Evolutionary conservation across 2,888 invertebrate species (phyloP), one percentile per base, ranked within the genome.

Genomic region (Heliconius cydno): DNA sequence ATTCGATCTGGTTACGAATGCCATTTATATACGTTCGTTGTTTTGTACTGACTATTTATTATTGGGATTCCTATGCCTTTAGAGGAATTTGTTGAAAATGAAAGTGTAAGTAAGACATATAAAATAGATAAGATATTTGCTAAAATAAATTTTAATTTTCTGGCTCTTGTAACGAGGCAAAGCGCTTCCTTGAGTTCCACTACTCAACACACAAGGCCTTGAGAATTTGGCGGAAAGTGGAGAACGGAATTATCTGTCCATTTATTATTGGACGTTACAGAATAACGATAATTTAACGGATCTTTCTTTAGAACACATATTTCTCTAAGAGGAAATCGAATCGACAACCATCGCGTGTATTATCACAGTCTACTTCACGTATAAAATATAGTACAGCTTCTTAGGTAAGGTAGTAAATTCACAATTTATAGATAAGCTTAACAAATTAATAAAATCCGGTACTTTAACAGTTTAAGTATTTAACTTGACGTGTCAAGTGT

Each of bases 1-100:
- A 72, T 22, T 57, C 30, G 30, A 72, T 57, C 72, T 52, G 30
- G 57, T 72, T 72, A 72, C 30, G 57, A 57, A 57, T 28, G 57
- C 72, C 72, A 72, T 72, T 72, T 34, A 72, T 34, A 72, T 57
- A 57, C 30, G 57, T 57, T 52, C 13, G 57, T 34, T 28, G 41
- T 28, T 72, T 30, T 12, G 57, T 57, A 72, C 1, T 1, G 57
- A n/a, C 12, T 72, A 30, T 72, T 22, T 41, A 41, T 68, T 41
- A 41, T n/a, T 68, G 10, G 6, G 1, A 28, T 19, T 34, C 15
- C 15, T 30, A 30, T 19, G 6, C 7, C 30, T 67, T 30, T 22
- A 28, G 30, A 28, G 25, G 15, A 28, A 65, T 28, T 65, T 28
- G 15, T 15, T 15, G 0, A 7, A 52, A 52, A 52, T 52, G 6